These are phyloP conservation scores for Lithobates pipiens DNA, from an alignment of 2,797 vertebrate genomes.

Conservation along the genomic window DNA sequence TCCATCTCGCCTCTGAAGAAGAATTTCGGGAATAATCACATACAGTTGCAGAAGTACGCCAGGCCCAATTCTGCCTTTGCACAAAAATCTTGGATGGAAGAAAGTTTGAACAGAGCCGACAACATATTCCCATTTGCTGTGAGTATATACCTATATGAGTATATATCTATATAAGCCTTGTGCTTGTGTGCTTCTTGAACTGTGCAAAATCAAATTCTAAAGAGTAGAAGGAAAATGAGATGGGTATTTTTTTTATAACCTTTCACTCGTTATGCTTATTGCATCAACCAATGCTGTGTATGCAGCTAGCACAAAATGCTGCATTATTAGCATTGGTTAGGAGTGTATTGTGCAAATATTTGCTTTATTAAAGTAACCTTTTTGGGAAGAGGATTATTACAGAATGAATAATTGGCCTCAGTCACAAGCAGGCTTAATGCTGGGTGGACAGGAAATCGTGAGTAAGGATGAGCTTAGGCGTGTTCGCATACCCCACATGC, in stretches of 20 bases:
- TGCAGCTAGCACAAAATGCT: not conserved
- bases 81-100: constrained; percentile 97
- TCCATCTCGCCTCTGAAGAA: constrained; percentile 98
- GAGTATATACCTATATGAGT: constrained; percentile 66
- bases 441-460: too few relatives aligned
- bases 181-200: not conserved
- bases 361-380: not conserved
- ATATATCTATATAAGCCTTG: constrained; percentile 12
- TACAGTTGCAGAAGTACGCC: constrained; percentile 95
- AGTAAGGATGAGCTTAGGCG: too few relatives aligned
- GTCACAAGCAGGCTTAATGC: not conserved
- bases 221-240: not conserved
- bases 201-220: not conserved
- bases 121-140: constrained; percentile 98
- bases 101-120: constrained; percentile 91
- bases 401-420: not conserved
- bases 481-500: too few relatives aligned
- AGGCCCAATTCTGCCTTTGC: constrained; percentile 93
- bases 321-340: not conserved
- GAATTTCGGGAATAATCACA: constrained; percentile 96
- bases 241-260: not conserved
- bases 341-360: not conserved
- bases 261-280: not conserved
- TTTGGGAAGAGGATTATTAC: not conserved
- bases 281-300: not conserved